A percentile compares a stretch with the other conserved stretches of the same genome.
Evolutionary conservation across 2,113 vertebrate genomes (phyloP).

Genomic region (Stigmatopora argus): DNA sequence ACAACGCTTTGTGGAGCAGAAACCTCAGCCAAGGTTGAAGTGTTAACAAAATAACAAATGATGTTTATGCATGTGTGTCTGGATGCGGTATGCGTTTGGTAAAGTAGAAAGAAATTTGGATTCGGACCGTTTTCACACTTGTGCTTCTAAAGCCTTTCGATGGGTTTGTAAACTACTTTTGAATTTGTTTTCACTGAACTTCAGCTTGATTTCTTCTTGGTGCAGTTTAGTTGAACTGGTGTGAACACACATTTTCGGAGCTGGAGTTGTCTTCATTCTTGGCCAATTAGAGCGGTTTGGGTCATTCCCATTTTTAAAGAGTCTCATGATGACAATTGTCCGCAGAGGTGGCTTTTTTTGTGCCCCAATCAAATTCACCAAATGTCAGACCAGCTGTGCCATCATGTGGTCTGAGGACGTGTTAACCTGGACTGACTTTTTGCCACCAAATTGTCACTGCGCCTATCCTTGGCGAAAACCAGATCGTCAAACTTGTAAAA

Average conservation of each 20-base stretch:
- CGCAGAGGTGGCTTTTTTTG: too few species aligned
- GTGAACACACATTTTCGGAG: not conserved
- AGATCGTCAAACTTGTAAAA: too few species aligned
- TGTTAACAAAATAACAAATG: not conserved
- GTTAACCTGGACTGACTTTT: too few species aligned
- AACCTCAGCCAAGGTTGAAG: not conserved
- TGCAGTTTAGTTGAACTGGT: not conserved
- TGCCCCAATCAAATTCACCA: too few species aligned
- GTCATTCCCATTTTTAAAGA: too few species aligned
- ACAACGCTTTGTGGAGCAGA: not conserved
- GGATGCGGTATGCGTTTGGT: not conserved
- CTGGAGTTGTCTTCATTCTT: too few species aligned
- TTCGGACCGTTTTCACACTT: not conserved
- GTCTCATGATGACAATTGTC: too few species aligned
- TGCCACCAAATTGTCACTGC: too few species aligned
- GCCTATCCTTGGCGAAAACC: too few species aligned
- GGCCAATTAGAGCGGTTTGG: too few species aligned
- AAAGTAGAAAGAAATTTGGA: not conserved
- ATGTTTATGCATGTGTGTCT: not conserved
- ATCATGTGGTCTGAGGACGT: too few species aligned
- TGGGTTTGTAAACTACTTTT: not conserved
- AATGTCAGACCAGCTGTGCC: too few species aligned
- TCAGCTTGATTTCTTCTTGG: not conserved
- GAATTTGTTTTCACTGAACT: not conserved
- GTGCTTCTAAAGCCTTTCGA: not conserved